phyloP scores from a whole-genome alignment of 1,140 invertebrate genomes.

The Heliconius hewitsoni region DNA sequence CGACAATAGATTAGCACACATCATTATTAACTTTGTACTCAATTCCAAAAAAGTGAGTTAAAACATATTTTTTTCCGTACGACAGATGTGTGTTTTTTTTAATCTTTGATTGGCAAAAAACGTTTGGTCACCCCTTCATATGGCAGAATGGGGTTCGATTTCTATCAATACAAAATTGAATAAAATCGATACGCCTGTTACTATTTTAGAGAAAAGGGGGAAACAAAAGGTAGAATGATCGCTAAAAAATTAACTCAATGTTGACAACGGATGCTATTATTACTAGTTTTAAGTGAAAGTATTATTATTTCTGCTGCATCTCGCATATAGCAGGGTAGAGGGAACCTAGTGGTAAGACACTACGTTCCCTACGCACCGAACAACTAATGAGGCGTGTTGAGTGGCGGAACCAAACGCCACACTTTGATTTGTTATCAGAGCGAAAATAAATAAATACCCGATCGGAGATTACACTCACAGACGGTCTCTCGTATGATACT shows the following conservation, averaged over 20 bases:
- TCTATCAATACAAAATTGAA: not conserved
- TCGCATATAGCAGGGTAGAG: no score
- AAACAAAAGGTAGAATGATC: not conserved
- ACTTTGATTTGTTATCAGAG: no score
- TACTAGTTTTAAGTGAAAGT: not conserved
- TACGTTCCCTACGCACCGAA: no score
- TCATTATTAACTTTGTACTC: not conserved
- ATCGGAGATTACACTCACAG: no score
- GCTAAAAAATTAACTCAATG: not conserved
- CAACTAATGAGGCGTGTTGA: no score
- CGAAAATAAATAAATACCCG: no score
- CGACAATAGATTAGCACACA: not conserved
- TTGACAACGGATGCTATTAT: not conserved
- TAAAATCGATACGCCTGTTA: conserved; percentile 13
- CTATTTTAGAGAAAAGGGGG: not conserved
- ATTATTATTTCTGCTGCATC: not conserved
- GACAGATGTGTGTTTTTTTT: not conserved
- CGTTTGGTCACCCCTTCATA: not conserved
- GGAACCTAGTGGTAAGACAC: no score
- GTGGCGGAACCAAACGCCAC: no score
- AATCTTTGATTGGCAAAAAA: conserved; percentile 9
- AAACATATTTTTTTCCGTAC: not conserved
- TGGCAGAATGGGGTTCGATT: conserved; percentile 5
- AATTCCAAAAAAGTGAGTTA: not conserved
- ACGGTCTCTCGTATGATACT: no score